Conservation (phyloP, 2,888 invertebrate genomes). For the Caenorhabditis auriculariae region DNA sequence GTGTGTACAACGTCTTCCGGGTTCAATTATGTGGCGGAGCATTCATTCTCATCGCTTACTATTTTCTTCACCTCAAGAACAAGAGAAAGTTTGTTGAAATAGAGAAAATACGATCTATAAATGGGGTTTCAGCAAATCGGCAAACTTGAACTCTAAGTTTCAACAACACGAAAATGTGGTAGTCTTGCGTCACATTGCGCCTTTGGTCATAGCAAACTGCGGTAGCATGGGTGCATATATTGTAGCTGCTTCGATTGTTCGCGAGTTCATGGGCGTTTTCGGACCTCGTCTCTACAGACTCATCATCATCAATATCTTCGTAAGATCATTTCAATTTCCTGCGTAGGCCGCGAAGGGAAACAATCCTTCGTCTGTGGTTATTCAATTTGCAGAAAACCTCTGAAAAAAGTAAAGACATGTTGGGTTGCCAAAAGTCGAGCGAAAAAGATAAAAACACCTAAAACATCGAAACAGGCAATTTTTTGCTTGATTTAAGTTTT, state of each 20-base stretch:
- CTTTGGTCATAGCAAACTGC: conserved; percentile 7
- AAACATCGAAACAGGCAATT: no score
- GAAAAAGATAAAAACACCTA: no score
- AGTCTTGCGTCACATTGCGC: conserved; percentile 10
- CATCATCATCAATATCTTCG: conserved; percentile 18
- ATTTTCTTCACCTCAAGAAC: background rate
- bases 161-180: conserved; percentile 19
- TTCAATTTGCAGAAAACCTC: no score
- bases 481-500: no score
- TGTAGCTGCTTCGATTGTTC: conserved; percentile 13
- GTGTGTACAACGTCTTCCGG: conserved; percentile 17
- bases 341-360: background rate
- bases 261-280: conserved; percentile 7
- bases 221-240: conserved; percentile 18
- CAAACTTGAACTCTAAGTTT: no score
- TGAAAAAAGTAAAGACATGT: no score
- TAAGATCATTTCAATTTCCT: conserved; percentile 3
- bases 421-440: no score
- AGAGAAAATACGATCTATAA: no score
- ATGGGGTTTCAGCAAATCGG: background rate
- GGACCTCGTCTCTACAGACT: conserved; percentile 20
- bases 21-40: conserved; percentile 12
- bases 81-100: no score
- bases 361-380: no score
- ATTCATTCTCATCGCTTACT: conserved; percentile 5